Conservation (phyloP, 2,888 invertebrate genomes). For the Spisula subtruncata region DNA sequence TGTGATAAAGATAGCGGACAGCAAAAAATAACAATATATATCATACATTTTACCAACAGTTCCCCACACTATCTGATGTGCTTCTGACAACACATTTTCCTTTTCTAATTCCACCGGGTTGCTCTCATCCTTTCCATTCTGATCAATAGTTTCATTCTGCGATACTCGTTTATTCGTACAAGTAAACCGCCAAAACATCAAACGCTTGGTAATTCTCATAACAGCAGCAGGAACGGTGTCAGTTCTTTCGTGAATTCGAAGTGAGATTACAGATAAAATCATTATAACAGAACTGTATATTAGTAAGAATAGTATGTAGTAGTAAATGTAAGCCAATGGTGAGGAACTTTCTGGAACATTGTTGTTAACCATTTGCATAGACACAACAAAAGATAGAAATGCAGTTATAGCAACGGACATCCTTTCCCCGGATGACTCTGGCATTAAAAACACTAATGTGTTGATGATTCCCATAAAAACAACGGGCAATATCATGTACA, state of each 20-base stretch:
- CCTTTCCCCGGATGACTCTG: constrained; percentile 62
- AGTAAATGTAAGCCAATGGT: constrained; percentile 61
- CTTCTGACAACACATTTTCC: too few relatives aligned
- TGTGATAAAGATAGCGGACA: background rate
- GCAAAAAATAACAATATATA: background rate
- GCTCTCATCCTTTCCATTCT: too few relatives aligned
- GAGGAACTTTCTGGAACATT: constrained; percentile 62
- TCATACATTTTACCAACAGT: background rate
- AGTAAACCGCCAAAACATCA: background rate
- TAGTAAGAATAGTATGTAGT: constrained; percentile 57
- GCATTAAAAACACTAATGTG: constrained; percentile 63
- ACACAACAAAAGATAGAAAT: constrained; percentile 64
- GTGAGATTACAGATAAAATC: constrained; percentile 50
- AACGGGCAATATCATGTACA: constrained; percentile 64
- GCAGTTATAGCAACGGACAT: constrained; percentile 61
- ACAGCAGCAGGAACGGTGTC: constrained; percentile 31
- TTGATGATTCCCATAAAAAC: constrained; percentile 53
- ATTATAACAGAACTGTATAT: constrained; percentile 52
- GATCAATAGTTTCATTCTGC: too few relatives aligned
- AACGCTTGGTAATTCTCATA: background rate
- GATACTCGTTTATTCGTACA: too few relatives aligned
- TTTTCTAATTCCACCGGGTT: too few relatives aligned
- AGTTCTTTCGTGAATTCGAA: constrained; percentile 51
- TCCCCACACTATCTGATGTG: too few relatives aligned
- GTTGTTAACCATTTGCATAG: constrained; percentile 64